Base-by-base conservation (phyloP, 2,113 vertebrate genomes). In the Agapornis roseicollis region DNA sequence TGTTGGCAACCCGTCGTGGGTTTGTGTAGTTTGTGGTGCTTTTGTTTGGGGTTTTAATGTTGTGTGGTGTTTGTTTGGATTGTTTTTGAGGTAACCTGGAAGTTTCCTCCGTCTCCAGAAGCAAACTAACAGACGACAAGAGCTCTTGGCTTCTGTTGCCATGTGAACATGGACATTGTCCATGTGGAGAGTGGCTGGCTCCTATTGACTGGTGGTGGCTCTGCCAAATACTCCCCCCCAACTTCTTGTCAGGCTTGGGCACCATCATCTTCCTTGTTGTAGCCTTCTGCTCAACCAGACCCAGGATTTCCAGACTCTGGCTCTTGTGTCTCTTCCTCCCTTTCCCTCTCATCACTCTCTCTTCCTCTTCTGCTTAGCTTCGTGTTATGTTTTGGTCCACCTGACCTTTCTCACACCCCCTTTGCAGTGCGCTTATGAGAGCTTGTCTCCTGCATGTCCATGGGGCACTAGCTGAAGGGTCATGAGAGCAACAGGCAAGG, bases 401-500 rank as follows among this genome's bases (percentile, higher is more conserved):
- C n/a, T 3, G 5, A 19, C 65, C 80, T 56, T 87, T 79, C 52
- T 69, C 49, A 6, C n/a, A 18, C 11, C 28, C 63, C 13, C 8
- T 69, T n/a, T 49, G 65, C 80, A 11, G 29, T 1, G 25, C 0
- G 0, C 24, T 80, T 23, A 17, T 15, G 11, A 46, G 84, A 46
- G 41, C 64, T 9, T 9, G 60, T 49, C 71, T 78, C 64, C 17
- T 23, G 15, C 47, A 29, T 1, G 12, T 86, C 61, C 3, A 3
- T 71, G 89, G 71, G 89, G 88, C 69, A 83, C 37, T 72, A 25
- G 78, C 79, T 3, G 4, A 79, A 94, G 94, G 85, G 91, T 96
- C 90, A 88, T 5, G 64, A 55, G 91, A 94, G 93, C 82, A 92
- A 84, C 93, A 90, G 92, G 93, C 83, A 3, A 90, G 90, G 61